Evolutionary conservation across 2,888 invertebrate species (phyloP), one percentile per base, ranked within the genome.

Genomic region (Pegoplata infirma): DNA sequence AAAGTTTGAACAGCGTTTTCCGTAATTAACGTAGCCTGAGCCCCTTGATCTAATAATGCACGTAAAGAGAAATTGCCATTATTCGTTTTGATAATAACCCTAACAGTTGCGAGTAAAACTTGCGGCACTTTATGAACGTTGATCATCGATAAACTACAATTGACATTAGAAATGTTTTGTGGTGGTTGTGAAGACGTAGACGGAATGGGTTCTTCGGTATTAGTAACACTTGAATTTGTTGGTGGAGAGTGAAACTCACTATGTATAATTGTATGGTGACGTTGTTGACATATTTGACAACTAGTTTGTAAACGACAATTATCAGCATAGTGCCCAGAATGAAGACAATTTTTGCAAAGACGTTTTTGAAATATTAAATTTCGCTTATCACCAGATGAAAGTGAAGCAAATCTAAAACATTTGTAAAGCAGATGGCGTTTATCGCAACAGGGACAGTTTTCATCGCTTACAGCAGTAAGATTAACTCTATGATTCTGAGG

Each of bases 331-430:
- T 72, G 64, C n/a, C 64, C 69, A 46, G 32, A 5, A 14, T 61
- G 53, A 2, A 74, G 25, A 32, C 75, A 76, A 14, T 79, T 79
- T 14, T 40, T 6, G 12, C 63, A 75, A 0, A 75, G 8, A 0
- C 28, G 55, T 14, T 63, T 10, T 12, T 56, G 23, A 14, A 53
- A 49, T 12, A 75, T 23, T 2, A 74, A 25, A 2, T 44, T 23
- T 10, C 74, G 59, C 44, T 71, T 75, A 7, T 79, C 61, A 1
- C 58, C 5, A 12, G 66, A 69, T 14, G 61, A n/a, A 5, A 69
- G 16, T 0, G 40, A 21, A 12, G 59, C n/a, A 59, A 78, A 69
- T 51, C 47, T 28, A 17, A 74, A 74, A 5, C 74, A 79, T 53
- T 74, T 71, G 3, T 71, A 71, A 2, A 71, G 19, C 0, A 19